Percentiles rank a stretch among this genome's conserved stretches.
Evolutionary conservation across 2,113 vertebrate species (phyloP).

Genomic region (Cynopterus brachyotis): DNA sequence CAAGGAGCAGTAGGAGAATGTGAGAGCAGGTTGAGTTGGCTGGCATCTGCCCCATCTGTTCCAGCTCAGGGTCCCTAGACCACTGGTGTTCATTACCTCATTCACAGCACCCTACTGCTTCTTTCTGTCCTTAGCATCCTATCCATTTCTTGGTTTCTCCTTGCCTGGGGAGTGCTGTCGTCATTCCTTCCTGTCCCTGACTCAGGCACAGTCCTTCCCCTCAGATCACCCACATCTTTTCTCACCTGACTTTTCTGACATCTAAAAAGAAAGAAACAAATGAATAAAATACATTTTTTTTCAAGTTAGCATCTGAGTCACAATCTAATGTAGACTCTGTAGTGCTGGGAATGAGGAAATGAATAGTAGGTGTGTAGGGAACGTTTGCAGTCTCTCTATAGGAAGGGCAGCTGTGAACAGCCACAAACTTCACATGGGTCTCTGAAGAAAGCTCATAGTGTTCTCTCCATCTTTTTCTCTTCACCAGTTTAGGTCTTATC

Average conservation of each 20-base stretch:
- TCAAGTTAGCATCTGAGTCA: background rate
- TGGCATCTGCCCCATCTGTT: fast-evolving
- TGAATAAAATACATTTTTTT: background rate
- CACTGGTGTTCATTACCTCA: background rate
- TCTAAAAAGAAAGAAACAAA: background rate
- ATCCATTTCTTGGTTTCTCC: background rate
- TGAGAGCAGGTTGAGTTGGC: fast-evolving
- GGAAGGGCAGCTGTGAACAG: background rate
- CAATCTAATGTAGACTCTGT: background rate
- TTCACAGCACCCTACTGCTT: background rate
- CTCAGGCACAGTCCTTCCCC: background rate
- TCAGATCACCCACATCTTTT: background rate
- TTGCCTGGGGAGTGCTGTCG: background rate
- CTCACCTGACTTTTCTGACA: background rate
- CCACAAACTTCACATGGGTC: background rate
- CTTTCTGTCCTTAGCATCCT: background rate
- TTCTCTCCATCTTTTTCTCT: background rate
- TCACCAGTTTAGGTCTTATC: background rate
- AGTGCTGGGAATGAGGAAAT: background rate
- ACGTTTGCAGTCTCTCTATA: fast-evolving
- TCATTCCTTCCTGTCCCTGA: background rate
- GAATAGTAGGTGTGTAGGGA: background rate
- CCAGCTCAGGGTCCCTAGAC: background rate
- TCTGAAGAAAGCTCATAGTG: background rate
- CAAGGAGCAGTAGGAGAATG: fast-evolving